Evolutionary conservation across 2,113 vertebrate species (phyloP), one percentile per base, ranked within the genome.

Genomic region (Chaenogobius annularis): DNA sequence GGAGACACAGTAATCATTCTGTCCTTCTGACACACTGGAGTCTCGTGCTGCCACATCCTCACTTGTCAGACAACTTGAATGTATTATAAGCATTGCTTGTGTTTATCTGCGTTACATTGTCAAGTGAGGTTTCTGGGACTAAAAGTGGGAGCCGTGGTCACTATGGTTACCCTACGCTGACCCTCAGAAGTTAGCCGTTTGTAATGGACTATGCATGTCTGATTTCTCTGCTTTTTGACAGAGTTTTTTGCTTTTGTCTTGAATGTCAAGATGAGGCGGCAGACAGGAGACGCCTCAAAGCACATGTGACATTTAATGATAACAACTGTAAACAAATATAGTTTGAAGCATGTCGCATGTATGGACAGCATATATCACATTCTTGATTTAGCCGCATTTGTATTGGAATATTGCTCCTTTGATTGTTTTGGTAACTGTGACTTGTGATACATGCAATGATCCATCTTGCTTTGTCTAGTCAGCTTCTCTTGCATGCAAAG

Each of bases 51-150:
- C 43, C 67, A 31, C 26, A 31, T 74, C 64, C 55, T 76, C 81
- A 80, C 82, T 81, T 86, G 83, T 85, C 79, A 83, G 63, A 74
- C 79, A 22, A 26, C 75, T 82, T 81, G 83, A 84, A 88, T 82
- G 78, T 79, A 74, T 82, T 87, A 81, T 83, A 77, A n/a, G 78
- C 77, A 65, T 73, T 7, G 23, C 37, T 62, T 70, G 69, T 68
- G 69, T 62, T 64, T 37, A 56, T 79, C 78, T 84, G 72, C 82
- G 69, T 40, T 81, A 83, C 77, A 84, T 64, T 73, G 69, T 63
- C 74, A 63, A 80, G 77, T 54, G 68, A 85, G 86, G 82, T 77
- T 73, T 69, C 47, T 67, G 72, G 85, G 79, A 80, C 79, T 70
- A 82, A 87, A 86, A 87, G 83, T 64, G 15, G 58, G 77, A 75